Base-by-base conservation (phyloP, 1,140 invertebrate genomes). In the Polypedilum vanderplanki region DNA sequence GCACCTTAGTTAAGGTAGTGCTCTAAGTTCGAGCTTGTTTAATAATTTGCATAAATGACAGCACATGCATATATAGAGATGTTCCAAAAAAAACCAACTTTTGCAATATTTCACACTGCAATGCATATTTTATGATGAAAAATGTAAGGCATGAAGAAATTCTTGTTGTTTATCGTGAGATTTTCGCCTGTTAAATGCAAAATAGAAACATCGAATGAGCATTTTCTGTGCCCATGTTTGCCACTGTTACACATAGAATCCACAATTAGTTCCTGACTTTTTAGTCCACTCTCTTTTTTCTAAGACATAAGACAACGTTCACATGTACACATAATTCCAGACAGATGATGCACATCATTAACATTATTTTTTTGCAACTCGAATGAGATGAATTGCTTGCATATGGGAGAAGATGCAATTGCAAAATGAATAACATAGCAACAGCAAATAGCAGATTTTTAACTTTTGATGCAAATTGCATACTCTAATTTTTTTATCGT, bases 131-230 rank as follows among this genome's bases (percentile, higher is more conserved):
- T 70, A 70, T 20, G 20, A 57, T 33, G 41, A 12, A 18, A 17
- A 70, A 70, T 70, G 17, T 70, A 18, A 70, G 20, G 20, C 65
- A 70, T n/a, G n/a, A n/a, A n/a, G n/a, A n/a, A n/a, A n/a, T 70
- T 70, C 15, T 57, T 57, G 3, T 57, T 12, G 46, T 33, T 70
- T 18, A 18, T 70, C 65, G 65, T 70, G 65, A 57, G 46, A 70
- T 70, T 20, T 18, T 70, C 18, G 17, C 7, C 65, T 70, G 65
- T 70, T 70, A 70, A 70, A 70, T 70, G 65, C 65, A 20, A 70
- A 57, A 70, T 20, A 70, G 18, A 70, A 70, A 70, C 65, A 70
- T 70, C 65, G 65, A 70, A 20, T 70, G 17, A 70, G 65, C 65
- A 70, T 70, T 70, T 70, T 57, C 10, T 70, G 65, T 18, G 65